Percentiles rank a stretch among this genome's conserved stretches.
phyloP scores from a whole-genome alignment of 2,797 vertebrate genomes.

The Pangasius larnaudii region DNA sequence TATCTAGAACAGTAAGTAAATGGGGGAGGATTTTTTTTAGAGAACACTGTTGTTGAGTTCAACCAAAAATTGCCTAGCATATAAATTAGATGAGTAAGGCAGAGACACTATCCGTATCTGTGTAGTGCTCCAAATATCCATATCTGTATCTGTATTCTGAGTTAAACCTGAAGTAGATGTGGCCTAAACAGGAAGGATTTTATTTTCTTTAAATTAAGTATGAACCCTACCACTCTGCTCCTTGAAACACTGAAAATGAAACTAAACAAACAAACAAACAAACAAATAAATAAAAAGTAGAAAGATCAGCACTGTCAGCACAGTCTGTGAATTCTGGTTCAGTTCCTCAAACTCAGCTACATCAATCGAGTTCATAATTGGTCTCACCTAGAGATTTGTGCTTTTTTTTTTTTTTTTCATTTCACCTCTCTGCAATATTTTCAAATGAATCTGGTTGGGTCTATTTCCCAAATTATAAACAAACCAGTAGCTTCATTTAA shows the following conservation, averaged over 20 bases:
- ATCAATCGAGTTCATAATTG: background rate
- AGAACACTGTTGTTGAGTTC: constrained; percentile 4
- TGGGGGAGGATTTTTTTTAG: constrained; percentile 9
- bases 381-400: background rate
- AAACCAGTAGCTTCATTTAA: background rate
- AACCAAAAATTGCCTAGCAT: background rate
- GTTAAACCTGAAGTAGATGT: background rate
- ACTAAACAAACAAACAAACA: too few relatives aligned
- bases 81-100: background rate
- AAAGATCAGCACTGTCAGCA: background rate
- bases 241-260: background rate
- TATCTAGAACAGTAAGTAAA: constrained; percentile 40
- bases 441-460: background rate
- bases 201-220: background rate
- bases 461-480: background rate
- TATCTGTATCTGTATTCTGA: background rate
- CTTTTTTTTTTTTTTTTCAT: too few relatives aligned
- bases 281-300: background rate
- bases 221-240: background rate
- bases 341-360: background rate
- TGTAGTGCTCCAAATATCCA: background rate
- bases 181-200: background rate
- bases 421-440: background rate
- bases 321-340: background rate
- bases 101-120: background rate